These are phyloP conservation scores for Hemiprocne comata DNA, from an alignment of 2,113 vertebrate genomes.

Conservation along the genomic window DNA sequence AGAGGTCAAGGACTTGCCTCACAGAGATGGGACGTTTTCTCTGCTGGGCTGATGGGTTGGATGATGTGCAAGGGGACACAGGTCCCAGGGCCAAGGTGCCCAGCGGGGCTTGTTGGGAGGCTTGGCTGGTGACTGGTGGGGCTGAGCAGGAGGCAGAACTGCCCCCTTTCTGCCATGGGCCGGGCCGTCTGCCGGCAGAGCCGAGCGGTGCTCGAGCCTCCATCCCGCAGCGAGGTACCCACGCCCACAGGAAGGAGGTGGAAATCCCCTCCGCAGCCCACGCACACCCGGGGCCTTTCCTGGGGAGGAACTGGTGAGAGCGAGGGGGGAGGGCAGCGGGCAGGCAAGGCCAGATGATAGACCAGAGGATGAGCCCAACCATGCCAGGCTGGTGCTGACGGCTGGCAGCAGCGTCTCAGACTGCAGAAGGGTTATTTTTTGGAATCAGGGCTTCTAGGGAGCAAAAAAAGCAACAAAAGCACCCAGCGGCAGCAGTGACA, in stretches of 20 bases:
- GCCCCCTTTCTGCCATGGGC: fast-evolving
- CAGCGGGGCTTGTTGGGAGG: background rate
- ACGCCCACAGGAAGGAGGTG: background rate
- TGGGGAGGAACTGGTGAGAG: background rate
- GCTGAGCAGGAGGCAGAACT: background rate
- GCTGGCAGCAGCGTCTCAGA: background rate
- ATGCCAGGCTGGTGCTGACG: background rate
- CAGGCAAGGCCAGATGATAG: background rate
- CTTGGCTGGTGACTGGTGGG: background rate
- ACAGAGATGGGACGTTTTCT: fast-evolving
- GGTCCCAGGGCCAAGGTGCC: background rate
- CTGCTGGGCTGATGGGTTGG: background rate
- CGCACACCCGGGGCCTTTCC: background rate
- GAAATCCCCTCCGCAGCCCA: background rate
- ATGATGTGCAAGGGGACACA: fast-evolving
- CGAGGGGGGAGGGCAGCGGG: background rate
- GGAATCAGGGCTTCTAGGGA: background rate
- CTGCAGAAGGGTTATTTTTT: background rate
- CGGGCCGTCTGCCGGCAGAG: fast-evolving
- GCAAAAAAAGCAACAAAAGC: background rate
- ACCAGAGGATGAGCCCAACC: background rate
- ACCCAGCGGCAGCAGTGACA: background rate
- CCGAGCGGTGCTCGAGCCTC: fast-evolving
- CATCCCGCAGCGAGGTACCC: fast-evolving
- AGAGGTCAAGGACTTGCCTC: background rate